A percentile compares a stretch with the other conserved stretches of the same genome.
Evolutionary conservation across 2,888 invertebrate genomes (phyloP).

Genomic region (Leptopilina myrica): DNA sequence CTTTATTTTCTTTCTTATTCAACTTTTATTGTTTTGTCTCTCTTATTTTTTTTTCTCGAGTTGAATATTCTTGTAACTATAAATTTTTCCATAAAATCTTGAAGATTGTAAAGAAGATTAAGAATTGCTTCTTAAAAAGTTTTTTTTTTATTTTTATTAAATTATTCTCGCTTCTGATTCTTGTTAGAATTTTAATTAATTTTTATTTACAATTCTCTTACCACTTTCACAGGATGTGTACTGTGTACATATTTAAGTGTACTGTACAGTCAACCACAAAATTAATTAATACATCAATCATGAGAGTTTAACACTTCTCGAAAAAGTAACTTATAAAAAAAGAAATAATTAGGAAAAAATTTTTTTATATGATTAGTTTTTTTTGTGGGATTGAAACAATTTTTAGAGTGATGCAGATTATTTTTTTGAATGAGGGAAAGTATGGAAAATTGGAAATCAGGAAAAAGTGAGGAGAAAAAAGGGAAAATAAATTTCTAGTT

Average conservation of each 20-base stretch:
- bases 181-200: conserved; percentile 7
- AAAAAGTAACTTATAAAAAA: not conserved
- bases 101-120: not conserved
- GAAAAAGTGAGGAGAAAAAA: not conserved
- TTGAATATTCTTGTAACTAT: no score
- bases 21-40: no score
- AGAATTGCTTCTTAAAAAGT: no score
- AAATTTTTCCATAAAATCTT: no score
- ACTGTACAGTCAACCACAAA: conserved; percentile 1
- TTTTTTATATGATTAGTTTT: not conserved
- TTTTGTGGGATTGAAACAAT: no score
- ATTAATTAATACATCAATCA: not conserved
- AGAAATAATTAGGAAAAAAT: not conserved
- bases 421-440: no score
- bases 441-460: no score
- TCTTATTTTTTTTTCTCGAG: no score
- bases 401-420: no score
- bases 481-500: not conserved
- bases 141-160: no score
- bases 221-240: conserved; percentile 5
- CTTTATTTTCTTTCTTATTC: no score
- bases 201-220: conserved; percentile 14
- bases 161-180: not conserved
- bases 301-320: not conserved
- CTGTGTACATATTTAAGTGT: conserved; percentile 5